phyloP scores from a whole-genome alignment of 35 echinoderm and acorn worm genomes.

The Ophioderma brevispina region DNA sequence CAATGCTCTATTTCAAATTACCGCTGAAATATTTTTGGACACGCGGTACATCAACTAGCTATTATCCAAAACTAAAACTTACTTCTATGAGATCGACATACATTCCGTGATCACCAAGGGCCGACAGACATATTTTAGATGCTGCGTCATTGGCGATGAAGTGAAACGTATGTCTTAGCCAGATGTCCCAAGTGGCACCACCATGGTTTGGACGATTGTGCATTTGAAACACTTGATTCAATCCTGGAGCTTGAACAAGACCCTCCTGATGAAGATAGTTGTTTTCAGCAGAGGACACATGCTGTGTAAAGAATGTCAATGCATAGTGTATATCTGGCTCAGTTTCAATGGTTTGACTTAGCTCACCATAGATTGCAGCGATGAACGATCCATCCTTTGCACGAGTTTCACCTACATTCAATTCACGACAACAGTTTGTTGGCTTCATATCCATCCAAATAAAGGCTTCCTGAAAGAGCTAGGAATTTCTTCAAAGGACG shows the following conservation, averaged over 20 bases:
- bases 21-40: too few relatives aligned
- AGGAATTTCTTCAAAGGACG: conserved; percentile 34
- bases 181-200: not conserved
- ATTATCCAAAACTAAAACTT: too few relatives aligned
- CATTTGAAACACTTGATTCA: conserved; percentile 18
- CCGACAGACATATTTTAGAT: not conserved
- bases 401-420: not conserved
- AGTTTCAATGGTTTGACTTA: not conserved
- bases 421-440: not conserved
- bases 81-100: not conserved
- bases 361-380: not conserved
- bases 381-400: not conserved
- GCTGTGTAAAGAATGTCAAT: not conserved
- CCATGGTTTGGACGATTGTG: conserved; percentile 15
- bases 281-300: not conserved
- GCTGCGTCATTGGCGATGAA: not conserved
- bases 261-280: conserved; percentile 20
- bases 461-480: too few relatives aligned
- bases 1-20: too few relatives aligned
- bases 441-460: not conserved
- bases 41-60: too few relatives aligned
- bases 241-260: not conserved
- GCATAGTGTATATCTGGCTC: not conserved
- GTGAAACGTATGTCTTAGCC: not conserved
- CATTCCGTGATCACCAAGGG: not conserved